Evolutionary conservation across 1,140 invertebrate genomes (phyloP), one percentile per base, ranked within the genome.

Genomic region (Pseudomyrmex pallidus): DNA sequence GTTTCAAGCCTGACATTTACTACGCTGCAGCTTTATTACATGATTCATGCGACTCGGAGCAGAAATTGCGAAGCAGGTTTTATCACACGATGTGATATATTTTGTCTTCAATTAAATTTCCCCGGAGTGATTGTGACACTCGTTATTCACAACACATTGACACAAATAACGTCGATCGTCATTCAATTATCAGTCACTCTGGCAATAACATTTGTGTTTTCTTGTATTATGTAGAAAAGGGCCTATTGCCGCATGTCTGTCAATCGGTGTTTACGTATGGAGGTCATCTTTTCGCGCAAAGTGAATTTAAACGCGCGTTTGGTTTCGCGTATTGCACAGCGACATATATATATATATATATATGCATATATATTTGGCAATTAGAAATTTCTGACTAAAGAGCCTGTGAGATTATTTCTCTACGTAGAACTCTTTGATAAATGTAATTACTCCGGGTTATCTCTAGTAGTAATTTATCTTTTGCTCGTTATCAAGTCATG

Each of bases 401-500:
- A 52, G 63, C 48, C 64, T 3, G 20, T 35, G 5, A 35, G 35
- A 35, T 35, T 35, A 35, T 35, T 35, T 35, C 5, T 35, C 35
- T 35, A 35, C 35, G 5, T 35, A 35, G 22, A 61, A 10, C 1
- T 20, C 0, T 74, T 46, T 74, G 15, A 35, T 17, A 25, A 7
- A 13, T 8, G 3, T 22, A 50, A 52, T 35, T 76, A 52, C 46
- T 46, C 61, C 20, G 10, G 20, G 5, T 62, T 74, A 48, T 74
- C 20, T 10, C 2, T 35, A 35, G 1, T 64, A 64, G 5, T 76
- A 63, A 52, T 52, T 74, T 76, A 54, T 76, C n/a, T 76, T 74
- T 74, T 10, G 17, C 22, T 35, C 25, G 48, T 54, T 64, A 76
- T 76, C 74, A 44, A 66, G 44, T 15, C 48, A 52, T 54, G 22